These are phyloP conservation scores for Thyatira batis DNA, from an alignment of 2,888 invertebrate genomes.

Conservation along the genomic window DNA sequence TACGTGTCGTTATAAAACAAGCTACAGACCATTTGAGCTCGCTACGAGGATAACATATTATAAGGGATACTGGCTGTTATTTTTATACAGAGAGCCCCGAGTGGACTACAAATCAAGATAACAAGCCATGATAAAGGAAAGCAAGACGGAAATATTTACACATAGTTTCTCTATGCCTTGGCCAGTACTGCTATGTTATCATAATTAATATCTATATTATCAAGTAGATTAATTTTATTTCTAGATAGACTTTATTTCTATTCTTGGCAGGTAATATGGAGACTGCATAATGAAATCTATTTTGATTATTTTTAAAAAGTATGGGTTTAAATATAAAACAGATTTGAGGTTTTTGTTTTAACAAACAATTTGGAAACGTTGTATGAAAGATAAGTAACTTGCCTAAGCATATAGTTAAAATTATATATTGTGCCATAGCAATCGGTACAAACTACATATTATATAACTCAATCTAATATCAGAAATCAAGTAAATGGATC, in stretches of 20 bases:
- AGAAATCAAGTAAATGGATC: conserved; percentile 16
- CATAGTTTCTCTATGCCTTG: conserved; percentile 40
- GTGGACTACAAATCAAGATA: conserved; percentile 76
- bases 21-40: conserved; percentile 57
- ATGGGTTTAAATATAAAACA: too few species aligned
- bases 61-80: conserved; percentile 58
- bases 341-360: too few species aligned
- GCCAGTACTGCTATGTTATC: conserved; percentile 21
- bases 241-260: too few species aligned
- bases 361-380: too few species aligned
- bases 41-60: conserved; percentile 54
- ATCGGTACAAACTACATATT: not conserved
- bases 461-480: conserved; percentile 8
- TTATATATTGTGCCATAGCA: not conserved
- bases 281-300: too few species aligned
- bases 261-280: too few species aligned
- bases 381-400: too few species aligned
- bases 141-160: conserved; percentile 61
- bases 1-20: conserved; percentile 57
- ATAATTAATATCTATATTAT: not conserved
- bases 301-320: too few species aligned
- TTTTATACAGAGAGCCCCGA: conserved; percentile 63
- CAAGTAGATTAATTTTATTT: too few species aligned
- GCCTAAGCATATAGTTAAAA: too few species aligned
- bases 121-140: conserved; percentile 64